phyloP scores from a whole-genome alignment of 2,113 vertebrate species.

The Gobius niger region DNA sequence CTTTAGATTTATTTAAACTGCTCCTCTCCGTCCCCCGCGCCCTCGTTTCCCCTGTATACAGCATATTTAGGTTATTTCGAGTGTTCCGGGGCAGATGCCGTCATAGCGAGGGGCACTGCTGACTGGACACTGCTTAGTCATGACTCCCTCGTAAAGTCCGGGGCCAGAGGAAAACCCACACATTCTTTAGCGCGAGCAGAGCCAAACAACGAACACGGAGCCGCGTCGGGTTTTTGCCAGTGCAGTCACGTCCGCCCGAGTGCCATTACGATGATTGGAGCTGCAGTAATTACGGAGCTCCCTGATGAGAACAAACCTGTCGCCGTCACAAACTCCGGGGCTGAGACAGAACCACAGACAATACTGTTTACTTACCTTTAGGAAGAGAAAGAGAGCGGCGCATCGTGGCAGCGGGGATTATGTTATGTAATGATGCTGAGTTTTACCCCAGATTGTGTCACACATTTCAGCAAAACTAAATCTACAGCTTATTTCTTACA shows the following conservation, averaged over 20 bases:
- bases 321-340: neutral
- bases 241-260: neutral
- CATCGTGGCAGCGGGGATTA: neutral
- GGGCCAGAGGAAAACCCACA: conserved; percentile 31
- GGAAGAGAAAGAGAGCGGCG: no score
- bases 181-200: neutral
- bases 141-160: conserved; percentile 26
- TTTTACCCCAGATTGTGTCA: no score
- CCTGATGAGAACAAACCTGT: neutral
- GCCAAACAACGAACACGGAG: neutral
- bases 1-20: no score
- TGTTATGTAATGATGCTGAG: no score
- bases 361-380: no score
- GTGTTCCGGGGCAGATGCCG: conserved; percentile 45
- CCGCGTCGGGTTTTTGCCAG: neutral
- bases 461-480: no score
- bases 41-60: no score
- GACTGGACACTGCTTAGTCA: conserved; percentile 37
- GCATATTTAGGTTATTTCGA: no score
- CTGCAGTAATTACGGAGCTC: neutral
- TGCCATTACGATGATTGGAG: neutral
- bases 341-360: neutral
- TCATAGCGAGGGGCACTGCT: conserved; percentile 54
- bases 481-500: no score
- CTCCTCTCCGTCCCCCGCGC: no score